Evolutionary conservation across 2,113 vertebrate genomes (phyloP), one percentile per base, ranked within the genome.

Genomic region (Toxostoma redivivum): DNA sequence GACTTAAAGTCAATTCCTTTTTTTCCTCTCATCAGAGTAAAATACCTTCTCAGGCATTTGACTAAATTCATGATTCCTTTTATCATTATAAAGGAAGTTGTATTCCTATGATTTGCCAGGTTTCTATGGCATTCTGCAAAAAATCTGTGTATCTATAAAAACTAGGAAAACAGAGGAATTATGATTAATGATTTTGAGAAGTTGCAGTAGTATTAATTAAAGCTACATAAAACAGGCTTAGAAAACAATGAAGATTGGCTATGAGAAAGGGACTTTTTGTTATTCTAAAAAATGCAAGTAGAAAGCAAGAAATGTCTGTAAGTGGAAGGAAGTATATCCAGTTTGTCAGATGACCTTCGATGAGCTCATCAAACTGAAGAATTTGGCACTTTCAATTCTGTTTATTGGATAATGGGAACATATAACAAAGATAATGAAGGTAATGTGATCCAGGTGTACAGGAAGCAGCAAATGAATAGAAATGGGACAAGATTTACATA

Each of bases 381-480:
- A 77, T 93, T 94, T 92, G 66, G 60, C 71, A 64, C 51, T 88
- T 95, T 35, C 10, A 47, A 23, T 91, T 93, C 60, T 80, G 30
- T 94, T 94, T 82, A 76, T 77, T 89, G 80, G 45, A n/a, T 86
- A 48, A 78, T 35, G 54, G 74, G 72, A 83, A 78, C 10, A 53
- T 82, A 73, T 5, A 90, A 47, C 53, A 47, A 66, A 3, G 7
- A 95, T 91, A 60, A 85, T 66, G 77, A 93, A 90, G 33, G 31
- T 57, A 94, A 67, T 73, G 38, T 77, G 85, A 74, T 30, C 50
- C 69, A 86, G 67, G 44, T 88, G 42, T 76, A 81, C 40, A 93
- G 76, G 93, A 97, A 94, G 53, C 50, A 97, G 42, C 15, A 81
- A 37, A 33, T 88, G 40, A 86, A 76, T 83, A 66, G 51, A 92